Percentiles rank a stretch among this genome's conserved stretches.
Evolutionary conservation across 2,113 vertebrate species (phyloP).

Genomic region (Gavialis gangeticus): DNA sequence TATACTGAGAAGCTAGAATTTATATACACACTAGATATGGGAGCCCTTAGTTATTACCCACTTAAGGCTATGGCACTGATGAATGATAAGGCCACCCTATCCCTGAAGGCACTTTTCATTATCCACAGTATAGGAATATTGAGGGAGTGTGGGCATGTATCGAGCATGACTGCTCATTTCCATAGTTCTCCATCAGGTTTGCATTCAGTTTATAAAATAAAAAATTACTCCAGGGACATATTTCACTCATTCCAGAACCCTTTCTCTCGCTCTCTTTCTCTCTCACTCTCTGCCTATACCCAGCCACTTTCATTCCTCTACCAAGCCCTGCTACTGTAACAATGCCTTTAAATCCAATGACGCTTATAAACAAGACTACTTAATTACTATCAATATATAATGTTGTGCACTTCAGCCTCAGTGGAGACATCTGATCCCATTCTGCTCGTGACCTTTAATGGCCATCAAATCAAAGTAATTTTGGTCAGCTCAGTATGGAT

Average conservation of each 20-base stretch:
- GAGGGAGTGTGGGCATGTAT: conserved; percentile 60
- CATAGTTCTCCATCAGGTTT: conserved; percentile 78
- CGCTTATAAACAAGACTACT: conserved; percentile 79
- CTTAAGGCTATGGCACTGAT: conserved; percentile 78
- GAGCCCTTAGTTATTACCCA: conserved; percentile 80
- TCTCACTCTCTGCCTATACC: not conserved
- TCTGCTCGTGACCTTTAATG: conserved; percentile 79
- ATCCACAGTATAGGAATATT: conserved; percentile 70
- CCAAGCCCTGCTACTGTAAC: conserved; percentile 33
- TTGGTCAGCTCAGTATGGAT: conserved; percentile 68
- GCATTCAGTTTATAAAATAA: conserved; percentile 77
- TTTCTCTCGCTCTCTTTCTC: conserved; percentile 26
- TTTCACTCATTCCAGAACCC: conserved; percentile 75
- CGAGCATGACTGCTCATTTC: conserved; percentile 73
- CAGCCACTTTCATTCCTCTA: conserved; percentile 39
- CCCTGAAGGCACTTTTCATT: conserved; percentile 80
- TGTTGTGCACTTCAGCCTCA: conserved; percentile 67
- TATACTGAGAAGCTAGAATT: conserved; percentile 77
- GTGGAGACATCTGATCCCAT: conserved; percentile 72
- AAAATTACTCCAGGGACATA: conserved; percentile 70
- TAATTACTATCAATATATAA: conserved; percentile 82
- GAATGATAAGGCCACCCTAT: conserved; percentile 76
- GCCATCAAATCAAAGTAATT: conserved; percentile 81
- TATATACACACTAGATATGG: conserved; percentile 75
- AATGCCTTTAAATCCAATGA: conserved; percentile 70